Evolutionary conservation across 2,888 invertebrate genomes (phyloP).

Genomic region (Chironomus riparius): DNA sequence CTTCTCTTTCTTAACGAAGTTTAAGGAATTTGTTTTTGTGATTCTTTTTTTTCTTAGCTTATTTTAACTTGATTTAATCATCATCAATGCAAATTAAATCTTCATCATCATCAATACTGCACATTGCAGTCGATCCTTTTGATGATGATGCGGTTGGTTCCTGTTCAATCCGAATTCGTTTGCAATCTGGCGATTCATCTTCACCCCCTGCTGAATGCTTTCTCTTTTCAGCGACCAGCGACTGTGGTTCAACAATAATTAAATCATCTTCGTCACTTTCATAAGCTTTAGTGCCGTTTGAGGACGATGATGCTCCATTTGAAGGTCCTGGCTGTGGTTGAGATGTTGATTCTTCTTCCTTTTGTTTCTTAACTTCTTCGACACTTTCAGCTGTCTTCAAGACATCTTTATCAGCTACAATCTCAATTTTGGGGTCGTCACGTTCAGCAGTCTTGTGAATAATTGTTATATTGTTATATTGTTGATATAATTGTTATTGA

Average conservation of each 20-base stretch:
- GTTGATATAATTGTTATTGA: too few relatives aligned
- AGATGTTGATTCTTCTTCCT: not conserved
- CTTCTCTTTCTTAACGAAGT: too few relatives aligned
- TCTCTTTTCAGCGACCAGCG: constrained; percentile 7
- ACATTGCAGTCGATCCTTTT: not conserved
- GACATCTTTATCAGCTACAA: constrained; percentile 46
- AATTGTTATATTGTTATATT: too few relatives aligned
- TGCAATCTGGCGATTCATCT: not conserved
- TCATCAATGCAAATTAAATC: constrained; percentile 25
- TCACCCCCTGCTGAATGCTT: not conserved
- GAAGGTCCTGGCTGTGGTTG: constrained; percentile 16
- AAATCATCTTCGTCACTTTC: constrained; percentile 19
- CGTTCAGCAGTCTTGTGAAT: constrained; percentile 51
- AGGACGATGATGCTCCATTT: not conserved
- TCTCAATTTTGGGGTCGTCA: constrained; percentile 55
- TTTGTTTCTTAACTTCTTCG: not conserved
- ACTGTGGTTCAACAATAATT: not conserved
- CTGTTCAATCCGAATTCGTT: not conserved
- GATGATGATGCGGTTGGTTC: not conserved
- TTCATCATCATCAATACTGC: not conserved
- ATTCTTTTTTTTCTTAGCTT: too few relatives aligned
- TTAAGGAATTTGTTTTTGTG: too few relatives aligned
- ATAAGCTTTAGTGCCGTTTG: not conserved
- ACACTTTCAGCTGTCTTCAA: constrained; percentile 6
- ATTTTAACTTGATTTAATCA: not conserved